These are phyloP conservation scores for Schizopygopsis malacanthus DNA, from an alignment of 2,797 vertebrate genomes.

Conservation along the genomic window DNA sequence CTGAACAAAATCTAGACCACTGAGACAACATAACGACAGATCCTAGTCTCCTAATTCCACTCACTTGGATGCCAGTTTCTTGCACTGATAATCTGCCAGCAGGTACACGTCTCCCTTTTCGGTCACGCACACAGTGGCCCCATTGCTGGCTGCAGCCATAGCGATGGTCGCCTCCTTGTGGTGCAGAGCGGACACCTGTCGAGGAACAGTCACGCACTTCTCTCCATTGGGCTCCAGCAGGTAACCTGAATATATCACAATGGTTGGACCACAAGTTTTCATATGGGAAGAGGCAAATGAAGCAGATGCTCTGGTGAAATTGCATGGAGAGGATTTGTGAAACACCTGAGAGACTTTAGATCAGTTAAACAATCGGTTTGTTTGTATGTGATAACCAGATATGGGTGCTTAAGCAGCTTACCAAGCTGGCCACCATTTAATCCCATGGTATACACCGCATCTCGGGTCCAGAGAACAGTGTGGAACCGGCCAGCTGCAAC, in stretches of 20 bases:
- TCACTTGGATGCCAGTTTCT: conserved; percentile 96
- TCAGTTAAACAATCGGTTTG: conserved; percentile 9
- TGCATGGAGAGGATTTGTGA: background rate
- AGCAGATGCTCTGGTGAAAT: conserved; percentile 16
- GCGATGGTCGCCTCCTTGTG: conserved; percentile 89
- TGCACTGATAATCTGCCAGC: conserved; percentile 94
- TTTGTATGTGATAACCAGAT: conserved; percentile 9
- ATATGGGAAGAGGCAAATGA: conserved; percentile 23
- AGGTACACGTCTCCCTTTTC: conserved; percentile 94
- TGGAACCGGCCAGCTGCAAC: conserved; percentile 96
- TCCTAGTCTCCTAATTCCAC: conserved; percentile 51
- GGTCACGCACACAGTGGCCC: conserved; percentile 92
- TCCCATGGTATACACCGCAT: conserved; percentile 95
- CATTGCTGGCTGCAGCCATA: conserved; percentile 90
- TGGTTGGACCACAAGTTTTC: conserved; percentile 6
- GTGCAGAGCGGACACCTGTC: conserved; percentile 94
- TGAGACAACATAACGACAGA: background rate
- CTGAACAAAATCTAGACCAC: background rate
- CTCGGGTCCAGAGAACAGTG: conserved; percentile 94
- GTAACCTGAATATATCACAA: conserved; percentile 80
- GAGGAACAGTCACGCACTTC: conserved; percentile 86
- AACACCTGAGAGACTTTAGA: conserved; percentile 3
- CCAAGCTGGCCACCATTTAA: conserved; percentile 97
- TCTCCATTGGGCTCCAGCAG: conserved; percentile 95
- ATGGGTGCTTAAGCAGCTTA: conserved; percentile 67